Evolutionary conservation across 2,888 invertebrate species (phyloP), one percentile per base, ranked within the genome.

Genomic region (Smittia sp.): DNA sequence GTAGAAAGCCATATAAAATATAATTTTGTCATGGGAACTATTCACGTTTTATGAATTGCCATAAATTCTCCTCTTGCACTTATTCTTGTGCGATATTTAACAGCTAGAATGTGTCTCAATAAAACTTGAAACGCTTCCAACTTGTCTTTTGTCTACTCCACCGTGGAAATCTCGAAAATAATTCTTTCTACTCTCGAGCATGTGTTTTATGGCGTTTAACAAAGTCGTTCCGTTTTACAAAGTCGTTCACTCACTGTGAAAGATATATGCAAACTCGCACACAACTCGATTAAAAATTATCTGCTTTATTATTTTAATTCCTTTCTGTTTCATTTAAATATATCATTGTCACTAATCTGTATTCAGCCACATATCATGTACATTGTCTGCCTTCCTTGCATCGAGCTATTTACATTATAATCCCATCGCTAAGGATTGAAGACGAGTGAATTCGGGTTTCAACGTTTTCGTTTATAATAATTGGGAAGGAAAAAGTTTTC

Each of bases 1-100:
- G 69, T 69, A 69, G 69, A 69, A 69, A 32, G 69, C 69, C 69
- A 54, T 69, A 69, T 69, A 69, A 69, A 69, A 69, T 24, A 69
- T 69, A 69, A 69, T 69, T 69, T 54, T 25, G 25, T 69, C 69
- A 69, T 69, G 69, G 69, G 69, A 69, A 69, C 69, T 69, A 69
- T 69, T 69, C 41, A 22, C 69, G 52, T 69, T 69, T 69, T 69
- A 69, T 69, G 69, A 69, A 54, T 54, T 69, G 27, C 25, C 69
- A 69, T 69, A 69, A 69, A 69, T 69, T 69, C 41, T n/a, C 18
- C 58, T 24, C 54, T 27, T 69, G 69, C 54, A 69, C 52, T 54
- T 52, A 25, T 20, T 15, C 15, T 3, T 38, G 69, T 68, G 68
- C 41, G 68, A 68, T 68, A 68, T 68, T 68, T 68, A 68, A 68